Conservation (phyloP, 2,888 invertebrate genomes). For the Vanessa cardui region DNA sequence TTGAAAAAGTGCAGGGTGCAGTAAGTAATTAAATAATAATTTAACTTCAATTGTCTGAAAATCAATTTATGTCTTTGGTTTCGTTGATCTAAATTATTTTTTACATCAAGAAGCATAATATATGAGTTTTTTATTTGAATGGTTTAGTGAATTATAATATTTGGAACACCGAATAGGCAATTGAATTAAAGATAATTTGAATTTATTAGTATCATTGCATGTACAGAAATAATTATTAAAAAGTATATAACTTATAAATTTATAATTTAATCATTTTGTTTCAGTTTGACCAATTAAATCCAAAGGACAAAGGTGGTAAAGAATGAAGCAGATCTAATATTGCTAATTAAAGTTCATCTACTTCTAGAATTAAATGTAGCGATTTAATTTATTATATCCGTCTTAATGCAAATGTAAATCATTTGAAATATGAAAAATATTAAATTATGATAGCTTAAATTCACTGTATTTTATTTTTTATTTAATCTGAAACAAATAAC, state of each 20-base stretch:
- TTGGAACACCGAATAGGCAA: no score
- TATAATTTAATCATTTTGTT: neutral
- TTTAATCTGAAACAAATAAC: no score
- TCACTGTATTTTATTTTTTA: neutral
- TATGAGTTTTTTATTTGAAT: no score
- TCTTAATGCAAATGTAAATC: neutral
- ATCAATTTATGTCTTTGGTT: no score
- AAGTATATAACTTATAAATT: no score
- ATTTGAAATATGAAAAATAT: neutral
- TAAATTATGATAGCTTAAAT: neutral
- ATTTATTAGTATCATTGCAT: no score
- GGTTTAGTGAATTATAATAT: no score
- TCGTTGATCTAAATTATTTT: no score
- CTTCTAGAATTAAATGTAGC: neutral
- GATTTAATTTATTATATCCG: neutral
- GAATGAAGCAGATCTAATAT: neutral
- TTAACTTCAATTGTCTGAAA: no score
- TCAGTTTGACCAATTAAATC: neutral
- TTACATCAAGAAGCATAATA: no score
- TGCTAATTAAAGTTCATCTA: neutral
- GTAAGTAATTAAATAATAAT: slow-evolving; percentile 44
- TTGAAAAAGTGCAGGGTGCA: slow-evolving; percentile 47
- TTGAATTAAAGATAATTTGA: no score
- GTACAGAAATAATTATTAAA: no score
- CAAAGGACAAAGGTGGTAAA: neutral